Base-by-base conservation (phyloP, 2,113 vertebrate species). In the Eira barbara region DNA sequence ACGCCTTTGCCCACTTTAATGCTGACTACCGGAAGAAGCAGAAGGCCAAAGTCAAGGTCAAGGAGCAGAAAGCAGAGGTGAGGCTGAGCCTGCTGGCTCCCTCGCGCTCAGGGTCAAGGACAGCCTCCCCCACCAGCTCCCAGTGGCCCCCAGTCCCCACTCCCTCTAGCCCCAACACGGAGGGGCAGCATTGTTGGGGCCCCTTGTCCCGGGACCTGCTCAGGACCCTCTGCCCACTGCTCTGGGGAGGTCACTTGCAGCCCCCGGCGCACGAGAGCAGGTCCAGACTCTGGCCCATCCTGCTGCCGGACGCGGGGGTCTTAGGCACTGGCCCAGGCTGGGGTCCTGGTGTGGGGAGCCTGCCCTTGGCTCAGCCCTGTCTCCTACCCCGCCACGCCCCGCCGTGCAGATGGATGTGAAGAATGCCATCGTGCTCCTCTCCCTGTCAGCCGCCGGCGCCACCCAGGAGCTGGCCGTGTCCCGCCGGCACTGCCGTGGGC, bases 1-100 rank as follows among this genome's bases (percentile, higher is more conserved):
- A 99, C 0, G 99, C 99, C 78, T 99, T 99, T 45, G 99, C 99
- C 29, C 99, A 99, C 98, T 99, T 99, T 98, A 99, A 99, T 1
- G 99, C 99, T 0, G 99, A 99, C 99, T 99, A 99, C 99, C 98
- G 99, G 97, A 99, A 99, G 98, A 99, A 99, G 97, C 99, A 99
- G 59, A 99, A 99, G 97, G 99, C 99, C 76, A 79, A 79, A 31
- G 47, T 52, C 76, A 79, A 79, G 76, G 47, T 98, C 15, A 99
- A 97, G 76, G 99, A 99, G 98, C 99, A 98, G 79, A 98, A 98
- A 45, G 98, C 97, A 0, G 99, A 99, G 99, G 99, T 99, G 96
- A 99, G 99, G 89, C 6, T 0, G 36, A 10, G 87, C 34, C 9
- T 6, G 39, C 3, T 2, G 61, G 18, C 4, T 23, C 11, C 25